Conservation (phyloP, 2,888 invertebrate species). For the Morpho achilles region DNA sequence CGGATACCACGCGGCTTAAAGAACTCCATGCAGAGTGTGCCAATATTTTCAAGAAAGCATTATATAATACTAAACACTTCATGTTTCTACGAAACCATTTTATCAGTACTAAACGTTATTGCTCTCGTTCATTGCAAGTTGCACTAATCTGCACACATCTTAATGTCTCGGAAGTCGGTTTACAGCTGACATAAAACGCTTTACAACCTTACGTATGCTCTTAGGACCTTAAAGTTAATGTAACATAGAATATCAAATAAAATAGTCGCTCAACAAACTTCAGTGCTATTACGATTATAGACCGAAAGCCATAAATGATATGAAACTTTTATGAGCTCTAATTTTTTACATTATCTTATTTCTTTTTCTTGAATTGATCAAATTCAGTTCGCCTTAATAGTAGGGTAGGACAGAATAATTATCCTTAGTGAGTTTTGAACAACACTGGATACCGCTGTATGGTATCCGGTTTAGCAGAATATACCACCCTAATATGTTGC, state of each 20-base stretch:
- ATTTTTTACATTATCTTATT: too few relatives aligned
- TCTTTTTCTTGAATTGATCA: too few relatives aligned
- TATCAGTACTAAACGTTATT: background rate
- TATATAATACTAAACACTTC: slow-evolving; percentile 1
- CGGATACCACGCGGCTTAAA: too few relatives aligned
- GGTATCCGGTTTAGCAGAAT: too few relatives aligned
- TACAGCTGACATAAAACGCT: slow-evolving; percentile 25
- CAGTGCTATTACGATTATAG: too few relatives aligned
- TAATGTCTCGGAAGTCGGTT: slow-evolving; percentile 23
- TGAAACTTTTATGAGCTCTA: too few relatives aligned
- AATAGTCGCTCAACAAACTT: slow-evolving; percentile 20
- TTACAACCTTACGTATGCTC: slow-evolving; percentile 18
- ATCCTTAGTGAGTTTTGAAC: too few relatives aligned
- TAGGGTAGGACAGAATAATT: too few relatives aligned
- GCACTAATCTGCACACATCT: slow-evolving; percentile 23
- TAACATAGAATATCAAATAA: slow-evolving; percentile 16
- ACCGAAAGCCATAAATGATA: too few relatives aligned
- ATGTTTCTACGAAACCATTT: slow-evolving; percentile 5
- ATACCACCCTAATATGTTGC: too few relatives aligned
- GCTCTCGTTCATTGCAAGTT: slow-evolving; percentile 12
- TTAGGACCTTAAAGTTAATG: slow-evolving; percentile 19
- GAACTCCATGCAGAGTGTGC: background rate
- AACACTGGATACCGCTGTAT: too few relatives aligned
- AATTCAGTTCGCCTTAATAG: too few relatives aligned
- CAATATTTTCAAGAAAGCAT: background rate